phyloP scores from a whole-genome alignment of 2,888 invertebrate species.

The Eupelmus urozonus region DNA sequence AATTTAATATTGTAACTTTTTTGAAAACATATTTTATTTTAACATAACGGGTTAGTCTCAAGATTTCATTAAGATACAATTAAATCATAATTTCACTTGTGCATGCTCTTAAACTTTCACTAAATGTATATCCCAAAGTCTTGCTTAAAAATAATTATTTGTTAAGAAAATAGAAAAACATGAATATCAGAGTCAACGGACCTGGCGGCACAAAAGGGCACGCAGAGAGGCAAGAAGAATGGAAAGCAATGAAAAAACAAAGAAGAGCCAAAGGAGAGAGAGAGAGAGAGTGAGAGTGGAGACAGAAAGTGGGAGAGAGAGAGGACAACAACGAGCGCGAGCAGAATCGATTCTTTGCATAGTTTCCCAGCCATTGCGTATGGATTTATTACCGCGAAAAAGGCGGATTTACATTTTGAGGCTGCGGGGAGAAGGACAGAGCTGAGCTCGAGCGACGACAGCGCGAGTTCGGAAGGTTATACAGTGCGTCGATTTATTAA shows the following conservation, averaged over 20 bases:
- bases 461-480: conserved; percentile 30
- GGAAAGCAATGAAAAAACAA: conserved; percentile 36
- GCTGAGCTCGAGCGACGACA: conserved; percentile 52
- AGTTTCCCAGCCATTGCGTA: conserved; percentile 54
- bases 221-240: conserved; percentile 34
- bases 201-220: conserved; percentile 10
- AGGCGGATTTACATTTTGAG: conserved; percentile 43
- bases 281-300: conserved; percentile 31
- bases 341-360: conserved; percentile 48
- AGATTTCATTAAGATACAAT: too few relatives aligned
- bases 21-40: too few relatives aligned
- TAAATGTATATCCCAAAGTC: background rate
- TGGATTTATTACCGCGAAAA: conserved; percentile 53
- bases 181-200: background rate
- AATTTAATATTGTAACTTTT: too few relatives aligned
- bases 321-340: conserved; percentile 41
- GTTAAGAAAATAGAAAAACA: conserved; percentile 7
- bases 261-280: conserved; percentile 27
- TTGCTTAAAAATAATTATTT: conserved; percentile 29
- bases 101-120: background rate
- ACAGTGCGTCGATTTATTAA: conserved; percentile 47
- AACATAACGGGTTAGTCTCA: too few relatives aligned
- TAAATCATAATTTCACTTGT: background rate
- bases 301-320: conserved; percentile 27
- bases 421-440: background rate